Conservation (phyloP, 2,113 vertebrate genomes). For the Periophthalmodon schlosseri region DNA sequence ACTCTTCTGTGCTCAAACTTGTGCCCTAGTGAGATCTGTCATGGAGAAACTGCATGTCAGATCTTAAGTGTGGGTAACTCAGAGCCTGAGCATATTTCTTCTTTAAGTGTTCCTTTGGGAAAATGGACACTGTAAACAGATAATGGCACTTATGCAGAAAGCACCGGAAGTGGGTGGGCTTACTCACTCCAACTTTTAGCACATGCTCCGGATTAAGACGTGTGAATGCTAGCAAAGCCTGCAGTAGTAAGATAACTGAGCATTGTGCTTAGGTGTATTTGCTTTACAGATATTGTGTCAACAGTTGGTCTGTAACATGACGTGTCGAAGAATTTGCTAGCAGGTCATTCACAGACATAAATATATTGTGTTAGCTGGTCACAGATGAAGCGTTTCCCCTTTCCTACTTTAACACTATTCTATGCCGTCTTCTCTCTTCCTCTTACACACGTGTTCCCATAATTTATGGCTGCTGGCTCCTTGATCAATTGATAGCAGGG, state of each 20-base stretch:
- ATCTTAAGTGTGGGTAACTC: conserved; percentile 45
- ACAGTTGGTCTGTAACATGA: conserved; percentile 25
- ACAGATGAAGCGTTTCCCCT: conserved; percentile 35
- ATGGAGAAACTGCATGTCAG: conserved; percentile 34
- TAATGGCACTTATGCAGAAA: conserved; percentile 66
- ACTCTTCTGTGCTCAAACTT: conserved; percentile 43
- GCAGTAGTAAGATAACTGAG: conserved; percentile 12
- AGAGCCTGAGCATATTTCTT: conserved; percentile 56
- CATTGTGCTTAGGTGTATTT: conserved; percentile 33
- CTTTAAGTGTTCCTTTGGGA: conserved; percentile 61
- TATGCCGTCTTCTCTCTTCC: conserved; percentile 16
- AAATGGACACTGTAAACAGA: conserved; percentile 71
- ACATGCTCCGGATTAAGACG: conserved; percentile 18
- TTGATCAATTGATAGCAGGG: conserved; percentile 99
- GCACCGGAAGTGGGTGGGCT: conserved; percentile 62
- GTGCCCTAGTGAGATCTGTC: conserved; percentile 34
- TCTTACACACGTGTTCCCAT: conserved; percentile 65
- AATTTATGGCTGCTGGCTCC: conserved; percentile 96
- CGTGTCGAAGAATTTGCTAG: conserved; percentile 24
- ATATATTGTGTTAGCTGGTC: conserved; percentile 42
- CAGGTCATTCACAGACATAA: conserved; percentile 17
- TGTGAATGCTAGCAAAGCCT: conserved; percentile 38
- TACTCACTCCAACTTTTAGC: conserved; percentile 48
- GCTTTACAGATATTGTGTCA: conserved; percentile 25
- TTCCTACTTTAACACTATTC: conserved; percentile 31